These are phyloP conservation scores for Dufourea novaeangliae DNA, from an alignment of 1,140 invertebrate genomes.

Conservation along the genomic window DNA sequence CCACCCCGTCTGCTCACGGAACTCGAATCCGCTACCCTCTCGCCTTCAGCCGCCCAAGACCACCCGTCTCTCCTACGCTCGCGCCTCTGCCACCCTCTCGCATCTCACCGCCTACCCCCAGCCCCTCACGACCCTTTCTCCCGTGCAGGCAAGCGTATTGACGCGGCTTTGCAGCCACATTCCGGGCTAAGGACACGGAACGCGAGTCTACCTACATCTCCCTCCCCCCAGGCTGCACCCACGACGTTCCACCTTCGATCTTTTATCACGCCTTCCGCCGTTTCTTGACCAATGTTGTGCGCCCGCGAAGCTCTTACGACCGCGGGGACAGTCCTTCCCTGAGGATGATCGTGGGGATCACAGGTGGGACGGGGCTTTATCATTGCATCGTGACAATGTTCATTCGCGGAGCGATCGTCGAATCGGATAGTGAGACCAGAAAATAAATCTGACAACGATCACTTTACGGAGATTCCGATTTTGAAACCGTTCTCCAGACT, in stretches of 20 bases:
- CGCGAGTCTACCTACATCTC: constrained; percentile 37
- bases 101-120: constrained; percentile 11
- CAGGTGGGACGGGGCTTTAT: no score
- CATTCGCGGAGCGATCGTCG: no score
- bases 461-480: no score
- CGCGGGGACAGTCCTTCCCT: not conserved
- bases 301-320: not conserved
- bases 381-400: no score
- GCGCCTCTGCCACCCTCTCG: constrained; percentile 39
- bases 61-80: constrained; percentile 52
- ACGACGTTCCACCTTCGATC: not conserved
- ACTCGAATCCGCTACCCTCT: constrained; percentile 24
- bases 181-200: constrained; percentile 69
- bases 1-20: constrained; percentile 43
- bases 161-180: constrained; percentile 73
- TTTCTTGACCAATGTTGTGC: not conserved
- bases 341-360: not conserved
- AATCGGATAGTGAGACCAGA: no score
- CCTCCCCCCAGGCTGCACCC: not conserved
- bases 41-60: constrained; percentile 40
- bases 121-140: constrained; percentile 39
- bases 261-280: not conserved
- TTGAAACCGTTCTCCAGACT: no score
- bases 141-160: constrained; percentile 70
- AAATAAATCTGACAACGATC: no score